Evolutionary conservation across 2,888 invertebrate genomes (phyloP).

Genomic region (Agrochola circellaris): DNA sequence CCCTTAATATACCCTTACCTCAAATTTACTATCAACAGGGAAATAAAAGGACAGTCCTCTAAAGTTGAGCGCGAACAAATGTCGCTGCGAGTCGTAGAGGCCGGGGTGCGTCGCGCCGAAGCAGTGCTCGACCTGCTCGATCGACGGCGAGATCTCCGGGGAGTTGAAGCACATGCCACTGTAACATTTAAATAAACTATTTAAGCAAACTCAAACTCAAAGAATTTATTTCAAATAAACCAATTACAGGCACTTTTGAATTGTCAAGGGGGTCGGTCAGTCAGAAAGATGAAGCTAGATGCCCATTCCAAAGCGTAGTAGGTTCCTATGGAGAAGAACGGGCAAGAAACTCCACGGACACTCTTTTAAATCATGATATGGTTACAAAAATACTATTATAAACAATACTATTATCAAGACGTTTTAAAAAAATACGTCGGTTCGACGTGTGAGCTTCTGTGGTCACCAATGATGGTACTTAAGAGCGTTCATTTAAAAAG

Average conservation of each 20-base stretch:
- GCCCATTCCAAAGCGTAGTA: no score
- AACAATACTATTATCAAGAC: not conserved
- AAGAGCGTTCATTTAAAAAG: no score
- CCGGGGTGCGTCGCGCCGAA: slow-evolving; percentile 99
- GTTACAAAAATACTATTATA: no score
- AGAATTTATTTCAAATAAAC: no score
- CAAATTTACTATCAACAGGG: slow-evolving; percentile 97
- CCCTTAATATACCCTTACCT: slow-evolving; percentile 85
- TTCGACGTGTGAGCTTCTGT: not conserved
- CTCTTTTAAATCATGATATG: no score
- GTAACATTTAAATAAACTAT: slow-evolving; percentile 50
- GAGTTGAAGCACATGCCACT: slow-evolving; percentile 97
- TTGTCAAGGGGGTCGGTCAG: no score
- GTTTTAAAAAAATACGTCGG: no score
- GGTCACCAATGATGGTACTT: not conserved
- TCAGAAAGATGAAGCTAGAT: no score
- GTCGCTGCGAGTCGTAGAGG: slow-evolving; percentile 98
- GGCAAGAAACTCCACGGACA: no score
- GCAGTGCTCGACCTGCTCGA: slow-evolving; percentile 99
- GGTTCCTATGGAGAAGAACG: no score
- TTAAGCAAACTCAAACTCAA: no score
- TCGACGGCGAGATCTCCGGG: slow-evolving; percentile 98
- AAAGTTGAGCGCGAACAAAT: slow-evolving; percentile 98
- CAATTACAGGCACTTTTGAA: no score
- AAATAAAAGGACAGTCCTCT: slow-evolving; percentile 99